Evolutionary conservation across 2,797 vertebrate species (phyloP).

Genomic region (Rhynchonycteris naso): DNA sequence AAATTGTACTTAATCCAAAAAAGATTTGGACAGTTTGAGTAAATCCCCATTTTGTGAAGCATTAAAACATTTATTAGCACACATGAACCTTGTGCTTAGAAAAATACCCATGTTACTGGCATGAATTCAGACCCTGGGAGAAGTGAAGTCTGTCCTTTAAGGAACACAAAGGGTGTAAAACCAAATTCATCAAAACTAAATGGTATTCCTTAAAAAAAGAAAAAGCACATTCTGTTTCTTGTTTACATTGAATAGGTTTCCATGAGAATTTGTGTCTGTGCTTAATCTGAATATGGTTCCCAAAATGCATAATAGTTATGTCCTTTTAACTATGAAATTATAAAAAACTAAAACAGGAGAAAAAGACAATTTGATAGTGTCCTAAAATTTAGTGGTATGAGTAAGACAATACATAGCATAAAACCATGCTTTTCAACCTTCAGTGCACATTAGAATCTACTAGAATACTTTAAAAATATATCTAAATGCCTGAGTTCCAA

Average conservation of each 20-base stretch:
- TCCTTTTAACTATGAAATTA: background rate
- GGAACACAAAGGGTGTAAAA: background rate
- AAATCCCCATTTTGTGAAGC: background rate
- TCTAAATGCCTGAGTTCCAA: background rate
- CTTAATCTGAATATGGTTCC: slow-evolving; percentile 12
- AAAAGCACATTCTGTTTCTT: background rate
- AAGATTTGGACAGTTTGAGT: slow-evolving; percentile 7
- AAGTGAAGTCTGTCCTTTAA: slow-evolving; percentile 36
- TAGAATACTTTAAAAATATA: background rate
- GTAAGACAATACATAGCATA: background rate
- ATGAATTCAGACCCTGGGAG: slow-evolving; percentile 2
- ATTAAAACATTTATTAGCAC: slow-evolving; percentile 41
- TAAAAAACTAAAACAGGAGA: background rate
- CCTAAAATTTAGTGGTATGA: background rate
- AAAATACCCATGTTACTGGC: background rate
- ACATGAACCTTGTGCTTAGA: background rate
- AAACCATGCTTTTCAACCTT: background rate
- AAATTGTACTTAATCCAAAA: slow-evolving; percentile 23
- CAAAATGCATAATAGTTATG: background rate
- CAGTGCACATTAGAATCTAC: background rate
- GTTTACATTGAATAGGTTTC: slow-evolving; percentile 5
- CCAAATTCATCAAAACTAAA: slow-evolving; percentile 13
- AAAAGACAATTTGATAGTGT: background rate
- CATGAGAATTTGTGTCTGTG: background rate
- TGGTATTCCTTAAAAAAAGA: background rate